Base-by-base conservation (phyloP, 2,113 vertebrate genomes). In the Arvicanthis niloticus region DNA sequence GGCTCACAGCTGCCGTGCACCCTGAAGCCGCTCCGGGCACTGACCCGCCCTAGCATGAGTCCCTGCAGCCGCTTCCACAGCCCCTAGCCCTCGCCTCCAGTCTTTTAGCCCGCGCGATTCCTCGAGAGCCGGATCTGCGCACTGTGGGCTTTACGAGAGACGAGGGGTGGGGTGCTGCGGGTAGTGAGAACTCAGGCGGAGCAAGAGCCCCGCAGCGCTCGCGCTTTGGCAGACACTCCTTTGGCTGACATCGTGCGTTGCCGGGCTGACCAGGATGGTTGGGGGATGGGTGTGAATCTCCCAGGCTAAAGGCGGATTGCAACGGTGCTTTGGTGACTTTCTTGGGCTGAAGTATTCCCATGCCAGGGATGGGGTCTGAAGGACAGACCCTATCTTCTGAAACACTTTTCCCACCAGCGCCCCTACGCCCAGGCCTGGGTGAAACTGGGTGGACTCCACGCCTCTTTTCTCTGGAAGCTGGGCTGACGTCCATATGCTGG, bases 291-390 rank as follows among this genome's bases (percentile, higher is more conserved):
- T 72, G 80, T 58, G 26, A 91, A 60, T 56, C 19, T 58, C 88
- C 17, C 7, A 34, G 58, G n/a, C 48, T 24, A 62, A 68, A 5
- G 60, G 67, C 84, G 15, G 73, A 53, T 70, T 62, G 84, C 51
- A 2, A 84, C 34, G 90, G 76, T 42, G 76, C 92, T 95, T 91
- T n/a, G 76, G 92, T 7, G 80, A 97, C 96, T 98, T 97, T 93
- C 48, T 93, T 65, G 37, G 9, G 22, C 17, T 13, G 76, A 91
- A 96, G 82, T 89, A 58, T 78, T 37, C 22, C 73, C 87, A 6
- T 3, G 10, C 58, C 60, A 68, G 34, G 82, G 58, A 67, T 60
- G 60, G 91, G 12, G 87, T 91, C 68, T 34, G 0, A 81, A 22
- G 45, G 37, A 90, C 19, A 89, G 53, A 89, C 48, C 60, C 70